phyloP scores from a whole-genome alignment of 2,888 invertebrate genomes.

The Antheraea assamensis region DNA sequence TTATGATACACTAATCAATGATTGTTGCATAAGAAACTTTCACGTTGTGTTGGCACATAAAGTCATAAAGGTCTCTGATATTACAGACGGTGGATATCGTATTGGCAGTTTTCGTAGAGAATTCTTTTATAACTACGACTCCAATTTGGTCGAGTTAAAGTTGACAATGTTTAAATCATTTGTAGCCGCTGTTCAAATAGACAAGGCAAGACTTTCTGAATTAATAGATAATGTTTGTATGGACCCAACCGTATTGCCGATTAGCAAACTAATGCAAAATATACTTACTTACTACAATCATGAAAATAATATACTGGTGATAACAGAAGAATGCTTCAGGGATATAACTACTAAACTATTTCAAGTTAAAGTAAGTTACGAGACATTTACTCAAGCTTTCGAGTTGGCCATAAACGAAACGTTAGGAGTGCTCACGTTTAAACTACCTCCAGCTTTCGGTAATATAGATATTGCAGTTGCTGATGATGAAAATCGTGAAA shows the following conservation, averaged over 20 bases:
- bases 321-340: neutral
- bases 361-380: neutral
- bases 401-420: neutral
- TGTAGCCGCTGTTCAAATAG: neutral
- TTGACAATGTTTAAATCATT: neutral
- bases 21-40: slow-evolving; percentile 4
- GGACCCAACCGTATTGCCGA: neutral
- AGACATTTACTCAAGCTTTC: slow-evolving; percentile 3
- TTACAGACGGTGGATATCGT: neutral
- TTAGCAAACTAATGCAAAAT: slow-evolving; percentile 12
- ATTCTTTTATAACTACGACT: neutral
- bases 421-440: neutral
- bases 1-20: slow-evolving; percentile 5
- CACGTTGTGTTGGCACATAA: slow-evolving; percentile 17
- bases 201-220: neutral
- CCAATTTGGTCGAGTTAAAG: neutral
- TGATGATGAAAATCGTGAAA: slow-evolving; percentile 8
- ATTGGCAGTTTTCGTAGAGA: neutral
- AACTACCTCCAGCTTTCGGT: slow-evolving; percentile 12
- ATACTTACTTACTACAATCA: neutral
- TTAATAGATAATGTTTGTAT: neutral
- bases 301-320: neutral
- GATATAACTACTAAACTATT: neutral
- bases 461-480: slow-evolving; percentile 13
- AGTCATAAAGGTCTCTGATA: slow-evolving; percentile 8